Percentiles rank a stretch among this genome's conserved stretches.
phyloP scores from a whole-genome alignment of 1,140 invertebrate genomes.

The Drosophila arizonae region DNA sequence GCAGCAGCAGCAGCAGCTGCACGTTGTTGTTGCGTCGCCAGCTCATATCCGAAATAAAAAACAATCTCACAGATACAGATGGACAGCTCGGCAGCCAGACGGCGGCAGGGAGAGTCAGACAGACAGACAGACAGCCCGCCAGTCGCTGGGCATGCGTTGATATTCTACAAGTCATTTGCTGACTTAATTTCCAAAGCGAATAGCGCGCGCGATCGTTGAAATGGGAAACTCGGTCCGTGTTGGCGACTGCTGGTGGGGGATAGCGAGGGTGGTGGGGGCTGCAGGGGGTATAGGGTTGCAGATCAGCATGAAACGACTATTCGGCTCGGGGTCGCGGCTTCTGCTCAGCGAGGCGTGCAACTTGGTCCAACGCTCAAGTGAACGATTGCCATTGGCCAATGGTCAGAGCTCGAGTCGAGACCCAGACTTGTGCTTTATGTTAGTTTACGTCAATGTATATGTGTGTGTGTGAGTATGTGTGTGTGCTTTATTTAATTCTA shows the following conservation, averaged over 20 bases:
- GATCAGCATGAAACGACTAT: conserved; percentile 23
- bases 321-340: conserved; percentile 42
- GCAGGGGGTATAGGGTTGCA: neutral
- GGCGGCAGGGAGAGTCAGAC: neutral
- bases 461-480: conserved; percentile 33
- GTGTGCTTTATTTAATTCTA: conserved; percentile 79
- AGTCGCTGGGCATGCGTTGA: conserved; percentile 49
- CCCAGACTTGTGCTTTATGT: conserved; percentile 30
- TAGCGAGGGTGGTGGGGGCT: neutral
- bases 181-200: conserved; percentile 81
- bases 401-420: conserved; percentile 43
- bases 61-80: conserved; percentile 57
- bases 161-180: conserved; percentile 82
- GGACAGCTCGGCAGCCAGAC: neutral
- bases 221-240: conserved; percentile 19
- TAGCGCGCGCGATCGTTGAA: conserved; percentile 42
- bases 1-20: conserved; percentile 41
- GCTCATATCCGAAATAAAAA: conserved; percentile 62
- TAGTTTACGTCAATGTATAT: neutral
- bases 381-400: conserved; percentile 64
- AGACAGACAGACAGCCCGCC: neutral
- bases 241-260: neutral
- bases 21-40: conserved; percentile 51
- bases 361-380: conserved; percentile 71
- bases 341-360: conserved; percentile 80